Evolutionary conservation across 2,797 vertebrate species (phyloP).

Genomic region (Protosalanx chinensis): DNA sequence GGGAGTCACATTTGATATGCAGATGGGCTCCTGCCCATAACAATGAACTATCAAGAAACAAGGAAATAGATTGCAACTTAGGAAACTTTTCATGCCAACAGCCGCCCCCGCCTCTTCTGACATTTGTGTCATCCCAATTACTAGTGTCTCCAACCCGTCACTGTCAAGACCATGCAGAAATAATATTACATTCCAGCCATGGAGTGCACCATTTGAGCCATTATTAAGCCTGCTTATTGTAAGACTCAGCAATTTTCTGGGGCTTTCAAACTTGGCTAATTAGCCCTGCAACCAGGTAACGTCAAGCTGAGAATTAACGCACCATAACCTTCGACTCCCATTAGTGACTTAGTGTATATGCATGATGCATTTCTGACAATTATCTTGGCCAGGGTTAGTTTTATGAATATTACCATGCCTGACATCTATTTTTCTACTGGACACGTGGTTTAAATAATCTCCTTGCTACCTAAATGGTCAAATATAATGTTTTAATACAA

Average conservation of each 20-base stretch:
- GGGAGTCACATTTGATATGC: slow-evolving; percentile 72
- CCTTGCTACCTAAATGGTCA: slow-evolving; percentile 3
- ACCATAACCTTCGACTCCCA: slow-evolving; percentile 75
- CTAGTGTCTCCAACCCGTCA: slow-evolving; percentile 70
- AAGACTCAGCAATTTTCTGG: slow-evolving; percentile 82
- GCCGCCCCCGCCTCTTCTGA: slow-evolving; percentile 67
- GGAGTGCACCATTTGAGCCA: slow-evolving; percentile 70
- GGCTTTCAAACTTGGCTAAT: slow-evolving; percentile 84
- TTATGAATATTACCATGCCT: slow-evolving; percentile 28
- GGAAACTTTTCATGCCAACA: slow-evolving; percentile 70
- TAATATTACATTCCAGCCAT: slow-evolving; percentile 85
- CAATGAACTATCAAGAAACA: slow-evolving; percentile 54
- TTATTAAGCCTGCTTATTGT: slow-evolving; percentile 72
- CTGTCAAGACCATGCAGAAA: slow-evolving; percentile 62
- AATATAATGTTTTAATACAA: neutral
- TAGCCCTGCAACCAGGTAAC: slow-evolving; percentile 75
- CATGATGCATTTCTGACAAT: slow-evolving; percentile 53
- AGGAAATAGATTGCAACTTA: slow-evolving; percentile 58
- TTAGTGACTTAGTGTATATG: slow-evolving; percentile 70
- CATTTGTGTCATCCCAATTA: slow-evolving; percentile 76
- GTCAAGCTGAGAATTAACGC: slow-evolving; percentile 73
- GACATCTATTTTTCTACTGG: slow-evolving; percentile 25
- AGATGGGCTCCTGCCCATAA: slow-evolving; percentile 70
- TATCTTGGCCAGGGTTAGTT: slow-evolving; percentile 50
- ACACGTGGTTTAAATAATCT: neutral